Evolutionary conservation across 1,140 invertebrate genomes (phyloP), one percentile per base, ranked within the genome.

Genomic region (Ctenoplectra terminalis): DNA sequence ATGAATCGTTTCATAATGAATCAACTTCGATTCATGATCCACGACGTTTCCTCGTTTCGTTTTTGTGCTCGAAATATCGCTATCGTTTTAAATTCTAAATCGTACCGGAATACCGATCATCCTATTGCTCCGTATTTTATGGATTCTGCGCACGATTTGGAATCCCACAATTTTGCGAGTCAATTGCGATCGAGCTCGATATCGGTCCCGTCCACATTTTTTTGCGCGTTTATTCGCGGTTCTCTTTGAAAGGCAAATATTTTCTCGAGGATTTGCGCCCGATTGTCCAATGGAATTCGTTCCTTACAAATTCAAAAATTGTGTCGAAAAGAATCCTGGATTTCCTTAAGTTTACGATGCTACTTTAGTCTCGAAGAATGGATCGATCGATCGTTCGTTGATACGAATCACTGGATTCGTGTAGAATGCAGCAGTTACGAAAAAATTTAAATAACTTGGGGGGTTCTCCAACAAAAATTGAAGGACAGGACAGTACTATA

Each of bases 1-100:
- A 54, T 40, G 34, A 52, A 20, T 87, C 87, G 89, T 88, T 92
- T 79, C 88, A 91, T 92, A 90, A 92, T 92, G 83, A 83, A 92
- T 89, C 58, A 89, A 72, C 40, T 58, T 34, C 56, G 73, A 70
- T 78, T 86, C 58, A 48, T 15, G 67, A 56, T 40, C 17, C 56
- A 8, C 43, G 40, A 58, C n/a, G 46, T 63, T 52, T 74, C 43
- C 56, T 61, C 29, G 54, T 74, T 54, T 40, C 31, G 56, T 63
- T 60, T 61, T 61, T 40, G 66, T n/a, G 37, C 3, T 0, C 63
- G 37, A 77, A 17, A 48, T 76, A 66, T 70, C 34, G 17, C 13
- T 11, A 11, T 37, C 29, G 26, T 29, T 54, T 67, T 46, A 50
- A 76, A 77, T 76, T 34, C 26, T 1, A 17, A 43, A 56, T 43